Evolutionary conservation across 2,797 vertebrate genomes (phyloP).

Genomic region (Hypotaenidia okinawae): DNA sequence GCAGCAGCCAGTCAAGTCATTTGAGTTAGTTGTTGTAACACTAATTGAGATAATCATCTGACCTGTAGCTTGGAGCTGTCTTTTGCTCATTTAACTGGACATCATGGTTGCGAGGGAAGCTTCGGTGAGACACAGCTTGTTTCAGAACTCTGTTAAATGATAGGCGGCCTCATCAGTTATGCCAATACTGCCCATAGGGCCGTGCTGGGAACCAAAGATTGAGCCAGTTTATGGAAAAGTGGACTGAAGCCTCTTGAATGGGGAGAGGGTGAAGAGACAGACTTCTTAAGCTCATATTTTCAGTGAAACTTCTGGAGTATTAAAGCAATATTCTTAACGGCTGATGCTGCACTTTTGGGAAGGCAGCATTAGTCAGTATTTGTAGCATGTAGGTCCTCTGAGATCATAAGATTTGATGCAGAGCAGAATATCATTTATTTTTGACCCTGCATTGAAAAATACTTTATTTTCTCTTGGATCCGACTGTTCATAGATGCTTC

Average conservation of each 20-base stretch:
- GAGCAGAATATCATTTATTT: neutral
- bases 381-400: neutral
- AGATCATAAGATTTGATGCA: neutral
- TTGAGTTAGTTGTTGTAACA: neutral
- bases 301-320: neutral
- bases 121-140: neutral
- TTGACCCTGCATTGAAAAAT: neutral
- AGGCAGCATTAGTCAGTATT: neutral
- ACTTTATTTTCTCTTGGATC: neutral
- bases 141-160: neutral
- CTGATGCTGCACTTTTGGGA: neutral
- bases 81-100: neutral
- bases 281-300: rapidly evolving
- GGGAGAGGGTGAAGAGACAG: neutral
- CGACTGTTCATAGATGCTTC: neutral
- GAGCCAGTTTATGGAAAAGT: neutral
- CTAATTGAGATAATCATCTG: neutral
- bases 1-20: neutral
- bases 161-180: neutral
- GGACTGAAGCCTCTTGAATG: neutral
- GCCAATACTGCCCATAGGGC: neutral
- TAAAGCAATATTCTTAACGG: neutral
- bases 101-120: rapidly evolving
- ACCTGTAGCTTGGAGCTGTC: neutral
- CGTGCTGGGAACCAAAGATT: neutral